phyloP scores from a whole-genome alignment of 2,888 invertebrate genomes.

The Trachelus iudaicus region DNA sequence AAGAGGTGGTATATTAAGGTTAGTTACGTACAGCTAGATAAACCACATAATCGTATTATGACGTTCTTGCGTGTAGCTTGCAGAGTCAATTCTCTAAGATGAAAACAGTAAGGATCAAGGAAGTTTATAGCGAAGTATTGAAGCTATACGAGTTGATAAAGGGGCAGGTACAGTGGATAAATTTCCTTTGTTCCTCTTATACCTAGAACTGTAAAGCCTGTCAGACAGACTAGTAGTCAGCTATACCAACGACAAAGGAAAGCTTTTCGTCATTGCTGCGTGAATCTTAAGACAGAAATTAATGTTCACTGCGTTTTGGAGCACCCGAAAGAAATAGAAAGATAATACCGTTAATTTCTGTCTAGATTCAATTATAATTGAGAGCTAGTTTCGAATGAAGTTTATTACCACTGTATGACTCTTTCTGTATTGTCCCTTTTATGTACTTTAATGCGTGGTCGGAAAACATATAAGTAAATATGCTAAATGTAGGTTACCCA shows the following conservation, averaged over 20 bases:
- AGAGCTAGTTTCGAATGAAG: neutral
- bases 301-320: neutral
- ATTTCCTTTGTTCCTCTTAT: no score
- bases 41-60: neutral
- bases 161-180: no score
- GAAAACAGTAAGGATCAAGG: neutral
- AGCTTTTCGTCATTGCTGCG: neutral
- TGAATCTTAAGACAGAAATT: neutral
- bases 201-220: no score
- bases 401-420: neutral
- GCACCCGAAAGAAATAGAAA: neutral
- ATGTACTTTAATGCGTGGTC: no score
- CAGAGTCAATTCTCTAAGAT: neutral
- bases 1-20: neutral
- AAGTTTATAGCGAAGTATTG: neutral
- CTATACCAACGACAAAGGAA: neutral
- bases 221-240: neutral
- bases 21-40: neutral
- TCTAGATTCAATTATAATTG: neutral
- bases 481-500: neutral
- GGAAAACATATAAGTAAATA: conserved; percentile 17
- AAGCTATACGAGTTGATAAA: no score
- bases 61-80: neutral
- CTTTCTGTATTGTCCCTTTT: neutral
- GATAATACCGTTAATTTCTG: neutral